A percentile compares a stretch with the other conserved stretches of the same genome.
Conservation (phyloP, 2,888 invertebrate genomes). For the Adelphocoris suturalis region DNA sequence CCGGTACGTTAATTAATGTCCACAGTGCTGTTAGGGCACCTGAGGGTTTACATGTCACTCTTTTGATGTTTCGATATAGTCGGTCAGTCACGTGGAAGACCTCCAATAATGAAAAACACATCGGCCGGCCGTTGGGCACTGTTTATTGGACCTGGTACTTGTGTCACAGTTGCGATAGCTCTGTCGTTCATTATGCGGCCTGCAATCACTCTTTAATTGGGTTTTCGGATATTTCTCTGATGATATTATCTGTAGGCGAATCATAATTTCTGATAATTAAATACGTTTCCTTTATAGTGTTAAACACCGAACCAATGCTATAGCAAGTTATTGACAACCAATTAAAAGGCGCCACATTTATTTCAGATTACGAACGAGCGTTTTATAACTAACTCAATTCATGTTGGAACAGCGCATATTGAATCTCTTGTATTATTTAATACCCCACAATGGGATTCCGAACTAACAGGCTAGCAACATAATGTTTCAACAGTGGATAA, state of each 20-base stretch:
- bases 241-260: too few species aligned
- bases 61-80: background rate
- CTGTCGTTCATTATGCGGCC: background rate
- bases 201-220: background rate
- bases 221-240: background rate
- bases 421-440: too few species aligned
- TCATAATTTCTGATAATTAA: too few species aligned
- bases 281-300: too few species aligned
- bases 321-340: background rate
- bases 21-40: background rate
- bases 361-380: background rate
- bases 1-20: too few species aligned
- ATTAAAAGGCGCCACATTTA: background rate
- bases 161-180: background rate
- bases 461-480: too few species aligned
- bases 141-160: background rate
- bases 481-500: too few species aligned
- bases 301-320: background rate
- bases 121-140: background rate
- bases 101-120: background rate
- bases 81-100: background rate
- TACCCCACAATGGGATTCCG: too few species aligned
- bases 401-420: too few species aligned
- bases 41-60: background rate
- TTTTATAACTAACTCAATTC: background rate